These are phyloP conservation scores for Anolis sagrei DNA, from an alignment of 2,113 vertebrate species.

Conservation along the genomic window DNA sequence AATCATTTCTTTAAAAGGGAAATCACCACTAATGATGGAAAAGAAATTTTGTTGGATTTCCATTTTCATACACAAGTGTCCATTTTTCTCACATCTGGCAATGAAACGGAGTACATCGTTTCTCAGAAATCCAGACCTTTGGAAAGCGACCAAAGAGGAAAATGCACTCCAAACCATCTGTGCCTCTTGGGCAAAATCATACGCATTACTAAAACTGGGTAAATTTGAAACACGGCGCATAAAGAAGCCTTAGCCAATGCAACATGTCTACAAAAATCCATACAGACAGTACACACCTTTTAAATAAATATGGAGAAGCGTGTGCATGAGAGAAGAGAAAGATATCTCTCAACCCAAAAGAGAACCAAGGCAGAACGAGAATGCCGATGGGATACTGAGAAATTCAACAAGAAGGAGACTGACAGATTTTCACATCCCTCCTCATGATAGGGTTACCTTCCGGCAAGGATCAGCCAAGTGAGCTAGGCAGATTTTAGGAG, in stretches of 20 bases:
- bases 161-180: not conserved
- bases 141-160: not conserved
- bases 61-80: not conserved
- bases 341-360: not conserved
- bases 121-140: not conserved
- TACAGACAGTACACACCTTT: not conserved
- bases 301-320: not conserved
- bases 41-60: not conserved
- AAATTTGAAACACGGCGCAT: too few species aligned
- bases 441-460: constrained; percentile 8
- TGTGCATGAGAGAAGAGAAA: not conserved
- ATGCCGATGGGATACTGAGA: not conserved
- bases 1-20: not conserved
- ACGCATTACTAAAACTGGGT: too few species aligned
- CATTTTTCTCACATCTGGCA: not conserved
- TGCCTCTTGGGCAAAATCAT: not conserved
- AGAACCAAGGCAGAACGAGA: not conserved
- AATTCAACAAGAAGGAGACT: not conserved
- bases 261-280: not conserved
- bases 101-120: not conserved
- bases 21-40: not conserved
- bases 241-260: not conserved
- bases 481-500: not conserved
- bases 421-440: not conserved
- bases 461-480: not conserved